A percentile compares a stretch with the other conserved stretches of the same genome.
Conservation (phyloP, 2,888 invertebrate genomes). For the Actias luna region DNA sequence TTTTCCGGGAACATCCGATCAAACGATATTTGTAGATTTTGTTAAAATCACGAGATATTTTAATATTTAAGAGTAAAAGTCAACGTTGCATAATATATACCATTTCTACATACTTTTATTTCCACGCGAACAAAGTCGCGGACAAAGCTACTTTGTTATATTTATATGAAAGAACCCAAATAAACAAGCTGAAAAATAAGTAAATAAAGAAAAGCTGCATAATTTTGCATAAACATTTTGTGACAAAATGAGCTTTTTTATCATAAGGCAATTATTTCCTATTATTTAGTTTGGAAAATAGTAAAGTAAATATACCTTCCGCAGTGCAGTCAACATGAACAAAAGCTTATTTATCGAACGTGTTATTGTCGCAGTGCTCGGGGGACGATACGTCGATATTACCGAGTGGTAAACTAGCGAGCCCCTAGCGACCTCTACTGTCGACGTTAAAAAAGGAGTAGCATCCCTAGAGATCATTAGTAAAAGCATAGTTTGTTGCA, state of each 20-base stretch:
- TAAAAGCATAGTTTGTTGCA: background rate
- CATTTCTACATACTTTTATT: too few relatives aligned
- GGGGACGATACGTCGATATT: constrained; percentile 4
- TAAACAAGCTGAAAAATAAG: background rate
- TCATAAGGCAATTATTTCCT: too few relatives aligned
- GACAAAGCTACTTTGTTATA: background rate
- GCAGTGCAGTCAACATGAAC: background rate
- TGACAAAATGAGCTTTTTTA: background rate
- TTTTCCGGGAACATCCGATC: too few relatives aligned
- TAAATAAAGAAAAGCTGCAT: background rate
- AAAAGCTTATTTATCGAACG: constrained; percentile 6
- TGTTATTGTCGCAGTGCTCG: constrained; percentile 2
- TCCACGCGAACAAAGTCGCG: too few relatives aligned
- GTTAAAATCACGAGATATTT: too few relatives aligned
- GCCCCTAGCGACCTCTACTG: constrained; percentile 1
- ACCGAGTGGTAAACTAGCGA: constrained; percentile 4
- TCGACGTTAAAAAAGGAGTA: background rate
- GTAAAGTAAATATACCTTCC: background rate
- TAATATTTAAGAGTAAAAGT: too few relatives aligned
- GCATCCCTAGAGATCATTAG: background rate
- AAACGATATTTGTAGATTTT: too few relatives aligned
- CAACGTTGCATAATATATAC: too few relatives aligned
- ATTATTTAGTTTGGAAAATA: background rate
- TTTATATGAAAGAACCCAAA: background rate
- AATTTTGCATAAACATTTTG: background rate